phyloP scores from a whole-genome alignment of 2,797 vertebrate species.

The Neosilurus mollespiculum region DNA sequence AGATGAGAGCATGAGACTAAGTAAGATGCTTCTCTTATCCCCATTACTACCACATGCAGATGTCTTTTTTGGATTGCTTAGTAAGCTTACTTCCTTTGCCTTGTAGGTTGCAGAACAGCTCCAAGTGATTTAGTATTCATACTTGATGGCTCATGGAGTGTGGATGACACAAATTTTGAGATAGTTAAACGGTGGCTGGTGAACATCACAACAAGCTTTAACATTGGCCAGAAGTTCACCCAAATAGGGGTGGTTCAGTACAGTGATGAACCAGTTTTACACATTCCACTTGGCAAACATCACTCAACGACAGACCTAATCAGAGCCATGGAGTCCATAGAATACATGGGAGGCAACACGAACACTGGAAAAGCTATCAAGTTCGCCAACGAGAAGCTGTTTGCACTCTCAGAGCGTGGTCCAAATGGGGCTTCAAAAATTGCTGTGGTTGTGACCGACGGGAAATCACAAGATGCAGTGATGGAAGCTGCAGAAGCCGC shows the following conservation, averaged over 20 bases:
- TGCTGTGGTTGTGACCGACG: constrained; percentile 94
- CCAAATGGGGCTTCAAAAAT: constrained; percentile 83
- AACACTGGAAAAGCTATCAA: constrained; percentile 90
- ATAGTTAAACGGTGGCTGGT: constrained; percentile 95
- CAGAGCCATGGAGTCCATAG: constrained; percentile 84
- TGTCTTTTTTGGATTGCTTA: not conserved
- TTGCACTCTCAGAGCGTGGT: constrained; percentile 87
- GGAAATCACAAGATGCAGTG: constrained; percentile 96
- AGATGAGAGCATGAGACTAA: constrained; percentile 91
- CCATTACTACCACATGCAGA: constrained; percentile 58
- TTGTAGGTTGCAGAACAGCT: constrained; percentile 92
- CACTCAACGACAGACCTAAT: constrained; percentile 79
- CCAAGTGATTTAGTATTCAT: constrained; percentile 94
- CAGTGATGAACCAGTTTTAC: constrained; percentile 89
- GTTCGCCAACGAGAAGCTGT: constrained; percentile 89
- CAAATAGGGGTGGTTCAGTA: constrained; percentile 97
- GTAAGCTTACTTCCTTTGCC: constrained; percentile 3
- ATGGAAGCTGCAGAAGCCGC: constrained; percentile 86
- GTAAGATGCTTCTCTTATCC: constrained; percentile 79
- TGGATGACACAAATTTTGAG: constrained; percentile 95
- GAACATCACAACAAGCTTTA: constrained; percentile 93
- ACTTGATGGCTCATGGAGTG: constrained; percentile 95
- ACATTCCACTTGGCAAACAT: constrained; percentile 88
- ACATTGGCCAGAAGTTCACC: constrained; percentile 94
- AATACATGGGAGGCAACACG: constrained; percentile 94